Evolutionary conservation across 2,888 invertebrate genomes (phyloP), one percentile per base, ranked within the genome.

Genomic region (Papilio elwesi): DNA sequence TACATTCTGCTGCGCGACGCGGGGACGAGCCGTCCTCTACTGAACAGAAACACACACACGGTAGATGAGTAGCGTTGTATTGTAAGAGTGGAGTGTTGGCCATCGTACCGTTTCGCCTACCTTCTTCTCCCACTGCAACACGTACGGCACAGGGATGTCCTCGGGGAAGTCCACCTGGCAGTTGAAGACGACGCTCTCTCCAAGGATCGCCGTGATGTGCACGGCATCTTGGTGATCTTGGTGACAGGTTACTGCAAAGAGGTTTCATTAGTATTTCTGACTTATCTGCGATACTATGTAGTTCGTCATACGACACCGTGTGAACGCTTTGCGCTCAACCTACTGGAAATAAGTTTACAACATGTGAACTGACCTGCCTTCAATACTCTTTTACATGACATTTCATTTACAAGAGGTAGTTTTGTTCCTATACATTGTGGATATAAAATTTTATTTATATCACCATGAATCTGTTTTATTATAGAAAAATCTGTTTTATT

Each of bases 41-140:
- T 94, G 90, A 93, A 94, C 94, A 94, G 91, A 94, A 93, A 94
- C 89, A 94, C 90, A 90, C 88, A 92, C 92, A 93, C 91, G 90
- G 91, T 88, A 90, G 89, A 90, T 92, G 93, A 92, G 93, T 92
- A 93, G 92, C 91, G 90, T 91, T 90, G 93, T 92, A 92, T 90
- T 90, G 92, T 92, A 92, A 93, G 91, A 92, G 92, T 92, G 92
- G 92, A 91, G 92, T 90, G 92, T 92, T 88, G 90, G 85, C 89
- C 96, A 96, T 96, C 97, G 96, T 97, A 97, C 97, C 97, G 97
- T 97, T 95, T 97, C 97, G 97, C 97, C 97, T 97, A 98, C 98
- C 97, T 98, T 98, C 97, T 98, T 99, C 96, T 98, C 98, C 99
- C 99, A 99, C 96, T 98, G 98, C 94, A 99, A 97, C 95, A 99